These are phyloP conservation scores for Tetanocera ferruginea DNA, from an alignment of 2,888 invertebrate genomes.

Conservation along the genomic window DNA sequence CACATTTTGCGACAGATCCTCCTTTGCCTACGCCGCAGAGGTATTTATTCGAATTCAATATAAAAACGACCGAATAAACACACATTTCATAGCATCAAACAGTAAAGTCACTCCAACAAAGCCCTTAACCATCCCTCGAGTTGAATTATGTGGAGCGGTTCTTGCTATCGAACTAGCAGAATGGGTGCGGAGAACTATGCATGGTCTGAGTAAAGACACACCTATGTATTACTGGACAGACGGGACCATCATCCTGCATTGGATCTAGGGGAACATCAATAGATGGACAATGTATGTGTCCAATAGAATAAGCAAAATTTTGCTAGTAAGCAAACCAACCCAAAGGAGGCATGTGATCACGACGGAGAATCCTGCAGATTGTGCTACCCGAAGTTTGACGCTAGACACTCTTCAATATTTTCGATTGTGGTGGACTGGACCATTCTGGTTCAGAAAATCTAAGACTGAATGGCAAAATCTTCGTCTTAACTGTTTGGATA, in stretches of 20 bases:
- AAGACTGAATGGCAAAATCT: background rate
- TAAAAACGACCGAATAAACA: conserved; percentile 1
- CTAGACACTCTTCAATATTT: background rate
- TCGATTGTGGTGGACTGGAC: conserved; percentile 16
- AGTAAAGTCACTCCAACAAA: no score
- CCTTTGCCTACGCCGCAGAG: conserved; percentile 21
- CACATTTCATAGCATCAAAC: background rate
- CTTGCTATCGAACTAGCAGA: background rate
- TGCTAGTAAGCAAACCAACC: background rate
- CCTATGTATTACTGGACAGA: no score
- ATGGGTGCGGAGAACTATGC: background rate
- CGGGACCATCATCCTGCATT: no score
- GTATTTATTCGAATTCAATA: background rate
- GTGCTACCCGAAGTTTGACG: background rate
- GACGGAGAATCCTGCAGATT: background rate
- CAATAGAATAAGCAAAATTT: conserved; percentile 13
- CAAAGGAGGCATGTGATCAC: background rate
- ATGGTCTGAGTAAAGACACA: no score
- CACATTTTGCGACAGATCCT: conserved; percentile 27
- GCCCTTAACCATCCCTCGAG: background rate
- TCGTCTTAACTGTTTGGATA: background rate
- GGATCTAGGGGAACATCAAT: no score
- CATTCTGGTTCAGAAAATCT: background rate
- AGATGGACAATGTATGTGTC: background rate
- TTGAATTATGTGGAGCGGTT: conserved; percentile 24